These are phyloP conservation scores for Bimastos eiseni DNA, from an alignment of 2,888 invertebrate species.

Conservation along the genomic window DNA sequence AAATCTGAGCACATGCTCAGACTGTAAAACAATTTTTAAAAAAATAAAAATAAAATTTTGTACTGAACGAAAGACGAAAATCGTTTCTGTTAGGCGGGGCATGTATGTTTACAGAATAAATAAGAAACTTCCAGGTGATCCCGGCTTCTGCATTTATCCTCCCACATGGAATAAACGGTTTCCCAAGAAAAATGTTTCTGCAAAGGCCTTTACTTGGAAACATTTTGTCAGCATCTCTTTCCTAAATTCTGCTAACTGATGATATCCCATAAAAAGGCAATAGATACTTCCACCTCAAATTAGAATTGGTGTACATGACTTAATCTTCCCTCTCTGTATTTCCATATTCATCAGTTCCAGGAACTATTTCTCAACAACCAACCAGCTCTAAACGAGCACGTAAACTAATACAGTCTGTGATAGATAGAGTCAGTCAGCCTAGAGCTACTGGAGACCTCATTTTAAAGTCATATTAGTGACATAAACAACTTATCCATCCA, in stretches of 20 bases:
- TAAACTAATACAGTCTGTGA: background rate
- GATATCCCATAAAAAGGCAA: background rate
- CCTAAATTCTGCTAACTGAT: background rate
- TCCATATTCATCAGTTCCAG: constrained; percentile 13
- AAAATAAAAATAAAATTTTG: background rate
- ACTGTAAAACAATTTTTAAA: background rate
- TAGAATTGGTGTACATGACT: background rate
- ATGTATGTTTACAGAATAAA: background rate
- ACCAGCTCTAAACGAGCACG: background rate
- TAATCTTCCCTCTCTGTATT: too few species aligned
- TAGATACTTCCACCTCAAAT: background rate
- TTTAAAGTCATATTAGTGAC: constrained; percentile 2
- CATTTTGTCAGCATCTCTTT: background rate
- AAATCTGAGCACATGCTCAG: background rate
- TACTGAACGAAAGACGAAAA: background rate
- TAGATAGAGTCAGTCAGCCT: background rate
- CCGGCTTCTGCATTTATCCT: background rate
- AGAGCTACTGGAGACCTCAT: background rate
- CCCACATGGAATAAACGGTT: background rate
- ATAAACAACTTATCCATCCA: background rate
- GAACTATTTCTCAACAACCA: background rate
- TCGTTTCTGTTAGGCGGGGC: background rate
- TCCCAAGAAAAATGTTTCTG: background rate
- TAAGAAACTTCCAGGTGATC: background rate
- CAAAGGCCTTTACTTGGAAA: background rate